Evolutionary conservation across 2,113 vertebrate genomes (phyloP).

Genomic region (Burhinus oedicnemus): DNA sequence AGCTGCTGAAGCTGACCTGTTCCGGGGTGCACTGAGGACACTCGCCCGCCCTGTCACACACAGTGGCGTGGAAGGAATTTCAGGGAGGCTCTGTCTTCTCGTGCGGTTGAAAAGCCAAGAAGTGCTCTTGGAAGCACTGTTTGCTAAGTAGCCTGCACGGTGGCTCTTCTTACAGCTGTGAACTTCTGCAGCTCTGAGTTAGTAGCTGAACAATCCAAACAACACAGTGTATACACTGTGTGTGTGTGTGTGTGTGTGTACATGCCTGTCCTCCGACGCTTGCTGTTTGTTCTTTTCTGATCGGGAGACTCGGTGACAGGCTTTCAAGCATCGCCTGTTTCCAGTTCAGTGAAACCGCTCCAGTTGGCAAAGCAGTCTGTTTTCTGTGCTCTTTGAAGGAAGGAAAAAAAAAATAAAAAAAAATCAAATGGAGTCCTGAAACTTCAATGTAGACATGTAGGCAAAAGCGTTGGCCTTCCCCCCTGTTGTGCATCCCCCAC

Average conservation of each 20-base stretch:
- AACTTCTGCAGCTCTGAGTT: not conserved
- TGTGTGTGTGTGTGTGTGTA: not conserved
- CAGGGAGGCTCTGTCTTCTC: not conserved
- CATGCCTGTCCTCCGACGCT: not conserved
- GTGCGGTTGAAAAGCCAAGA: not conserved
- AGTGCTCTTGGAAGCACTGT: not conserved
- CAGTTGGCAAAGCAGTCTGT: not conserved
- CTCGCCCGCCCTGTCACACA: accelerated
- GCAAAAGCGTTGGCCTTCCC: not conserved
- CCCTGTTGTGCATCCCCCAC: not conserved
- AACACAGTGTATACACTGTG: accelerated
- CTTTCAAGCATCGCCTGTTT: not conserved
- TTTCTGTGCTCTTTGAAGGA: not conserved
- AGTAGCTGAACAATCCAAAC: not conserved
- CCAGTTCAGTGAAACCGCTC: not conserved
- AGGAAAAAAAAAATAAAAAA: not conserved
- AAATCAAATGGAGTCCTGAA: not conserved
- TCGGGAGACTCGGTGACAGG: not conserved
- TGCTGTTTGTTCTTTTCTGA: not conserved
- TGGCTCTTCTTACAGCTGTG: not conserved
- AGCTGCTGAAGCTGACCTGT: too few species aligned
- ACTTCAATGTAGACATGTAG: not conserved
- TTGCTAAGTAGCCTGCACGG: not conserved
- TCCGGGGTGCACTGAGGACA: accelerated
- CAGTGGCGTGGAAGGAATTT: accelerated